Base-by-base conservation (phyloP, 2,113 vertebrate genomes). In the Nematolebias whitei region DNA sequence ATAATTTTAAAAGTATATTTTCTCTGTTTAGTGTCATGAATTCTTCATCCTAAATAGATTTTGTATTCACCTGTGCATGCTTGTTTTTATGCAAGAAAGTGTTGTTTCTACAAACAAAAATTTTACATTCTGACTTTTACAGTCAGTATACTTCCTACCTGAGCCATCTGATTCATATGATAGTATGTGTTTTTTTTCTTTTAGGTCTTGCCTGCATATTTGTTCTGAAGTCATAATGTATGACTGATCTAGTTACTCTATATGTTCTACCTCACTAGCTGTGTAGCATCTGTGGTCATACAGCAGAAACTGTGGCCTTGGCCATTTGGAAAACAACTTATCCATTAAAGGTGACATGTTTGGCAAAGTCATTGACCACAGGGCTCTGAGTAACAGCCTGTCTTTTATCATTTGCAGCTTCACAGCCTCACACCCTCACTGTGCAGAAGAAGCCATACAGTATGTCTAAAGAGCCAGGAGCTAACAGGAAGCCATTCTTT, bases 311-410 rank as follows among this genome's bases (percentile, higher is more conserved):
- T 78, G 79, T 39, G 53, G 77, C 63, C 73, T 68, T 1, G 40
- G 68, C 72, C 80, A 71, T 84, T 87, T 85, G 87, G 82, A 84
- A 78, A 88, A 86, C 63, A 88, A 63, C 74, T 84, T 78, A 87
- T 85, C 83, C 78, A 79, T 87, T 83, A 84, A 54, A 63, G 71
- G 44, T 79, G 75, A 66, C 72, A 65, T 75, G 74, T 82, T 83
- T 68, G 24, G 67, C 68, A 71, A 47, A 69, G 71, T 52, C 69
- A 63, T 67, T 26, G 39, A 85, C 63, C 79, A 67, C 76, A 73
- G 75, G 66, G 60, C 9, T 15, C 18, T 45, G 39, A 44, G 63
- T 50, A 78, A 70, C 63, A 58, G 74, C 63, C 73, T 2, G 29
- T 62, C 76, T 79, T 77, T 88, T 74, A 86, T 86, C 83, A 78